Base-by-base conservation (phyloP, 1,140 invertebrate genomes). In the Bicyclus anynana region DNA sequence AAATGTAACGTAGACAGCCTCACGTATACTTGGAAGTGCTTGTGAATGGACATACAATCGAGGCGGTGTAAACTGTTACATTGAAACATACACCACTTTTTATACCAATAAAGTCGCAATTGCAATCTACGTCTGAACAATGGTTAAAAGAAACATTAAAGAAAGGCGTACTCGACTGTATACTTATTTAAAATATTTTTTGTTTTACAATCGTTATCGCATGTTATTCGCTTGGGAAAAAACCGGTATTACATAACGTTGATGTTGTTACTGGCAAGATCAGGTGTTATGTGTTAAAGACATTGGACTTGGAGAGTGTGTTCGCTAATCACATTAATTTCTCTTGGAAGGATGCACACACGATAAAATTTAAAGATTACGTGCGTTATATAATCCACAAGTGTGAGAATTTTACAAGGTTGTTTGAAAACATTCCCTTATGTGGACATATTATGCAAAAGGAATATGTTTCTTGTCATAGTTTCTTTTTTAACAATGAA, bases 21-120 rank as follows among this genome's bases (percentile, higher is more conserved):
- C 59, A 61, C 48, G 29, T 55, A 52, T 51, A 10, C 49, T 21
- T 26, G 14, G 17, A 44, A 20, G 9, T 20, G 18, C 18, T 44
- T 44, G 18, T 44, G 17, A 44, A 20, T 44, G 9, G 40, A 20
- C 16, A 16, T 44, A 18, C 18, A 44, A 44, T 20, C 40, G 17
- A 40, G 16, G 13, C 37, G 37, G 6, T 40, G 5, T 40, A 44
- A 44, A 21, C 40, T 44, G 0, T 44, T 44, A 44, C 40, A 44
- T 44, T 44, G 40, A 44, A 44, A 44, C 16, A 14, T 44, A 44
- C 10, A 44, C 40, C 5, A 18, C 40, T 44, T 44, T 44, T 44
- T 44, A 44, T 44, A 44, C 20, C 40, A 44, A 20, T 44, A 44
- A 21, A 44, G 40, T 10, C 20, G 4, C 17, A 44, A 20, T 44